Conservation (phyloP, 2,113 vertebrate species). For the Notothenia rossii region DNA sequence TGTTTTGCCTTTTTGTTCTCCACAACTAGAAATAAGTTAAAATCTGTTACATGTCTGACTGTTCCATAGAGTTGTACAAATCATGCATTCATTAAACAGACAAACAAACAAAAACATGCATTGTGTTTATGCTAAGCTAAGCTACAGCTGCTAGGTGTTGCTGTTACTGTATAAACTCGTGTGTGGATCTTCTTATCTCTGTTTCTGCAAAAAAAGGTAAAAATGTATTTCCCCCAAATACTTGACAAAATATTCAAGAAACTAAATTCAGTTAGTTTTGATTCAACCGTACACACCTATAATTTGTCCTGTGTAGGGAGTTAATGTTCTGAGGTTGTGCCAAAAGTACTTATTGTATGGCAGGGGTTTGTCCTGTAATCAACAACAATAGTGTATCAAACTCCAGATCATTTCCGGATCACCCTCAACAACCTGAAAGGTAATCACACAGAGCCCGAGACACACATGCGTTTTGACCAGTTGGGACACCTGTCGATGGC, state of each 20-base stretch:
- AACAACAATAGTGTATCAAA: neutral
- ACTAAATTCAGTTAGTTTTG: neutral
- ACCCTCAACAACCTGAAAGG: neutral
- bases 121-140: neutral
- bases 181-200: neutral
- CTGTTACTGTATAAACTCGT: neutral
- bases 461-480: neutral
- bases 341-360: no score
- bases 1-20: constrained; percentile 22
- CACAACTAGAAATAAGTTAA: neutral
- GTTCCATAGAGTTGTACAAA: constrained; percentile 16
- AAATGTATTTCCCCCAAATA: neutral
- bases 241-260: neutral
- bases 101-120: constrained; percentile 21
- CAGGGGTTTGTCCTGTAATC: no score
- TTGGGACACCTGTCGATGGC: neutral
- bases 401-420: neutral
- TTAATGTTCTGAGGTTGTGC: neutral
- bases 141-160: neutral
- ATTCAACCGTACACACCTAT: neutral
- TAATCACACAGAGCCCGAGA: neutral
- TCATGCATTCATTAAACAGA: constrained; percentile 30
- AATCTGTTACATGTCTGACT: constrained; percentile 9
- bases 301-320: neutral
- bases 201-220: neutral